These are phyloP conservation scores for Leptopilina clavipes DNA, from an alignment of 1,140 invertebrate species.

Conservation along the genomic window DNA sequence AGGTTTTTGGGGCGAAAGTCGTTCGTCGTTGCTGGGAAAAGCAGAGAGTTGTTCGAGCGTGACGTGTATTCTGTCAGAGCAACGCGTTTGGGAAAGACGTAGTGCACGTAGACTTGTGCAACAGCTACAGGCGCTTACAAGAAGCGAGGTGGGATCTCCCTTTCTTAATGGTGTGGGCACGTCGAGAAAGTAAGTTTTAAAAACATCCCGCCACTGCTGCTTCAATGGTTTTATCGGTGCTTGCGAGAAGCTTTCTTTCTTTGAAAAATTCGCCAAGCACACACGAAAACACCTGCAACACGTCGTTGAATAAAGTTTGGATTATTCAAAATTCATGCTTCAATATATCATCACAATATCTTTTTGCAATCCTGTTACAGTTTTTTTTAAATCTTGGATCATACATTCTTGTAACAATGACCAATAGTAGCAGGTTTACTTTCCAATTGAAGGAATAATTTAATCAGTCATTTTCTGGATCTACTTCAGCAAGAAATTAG, in stretches of 20 bases:
- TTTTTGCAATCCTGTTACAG: neutral
- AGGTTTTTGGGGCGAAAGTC: constrained; percentile 35
- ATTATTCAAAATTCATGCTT: neutral
- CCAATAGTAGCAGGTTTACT: no score
- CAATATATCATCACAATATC: neutral
- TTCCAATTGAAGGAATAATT: no score
- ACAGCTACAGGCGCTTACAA: constrained; percentile 32
- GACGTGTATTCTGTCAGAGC: constrained; percentile 64
- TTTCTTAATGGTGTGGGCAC: constrained; percentile 57
- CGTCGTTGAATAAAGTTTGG: neutral
- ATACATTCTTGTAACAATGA: no score
- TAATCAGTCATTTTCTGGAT: no score
- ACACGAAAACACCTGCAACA: neutral
- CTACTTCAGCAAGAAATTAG: no score
- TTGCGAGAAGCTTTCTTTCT: constrained; percentile 19
- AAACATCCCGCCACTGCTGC: constrained; percentile 52
- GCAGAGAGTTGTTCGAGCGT: constrained; percentile 62
- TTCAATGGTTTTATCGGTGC: constrained; percentile 7
- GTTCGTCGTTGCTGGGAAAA: constrained; percentile 14
- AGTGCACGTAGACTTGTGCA: constrained; percentile 27
- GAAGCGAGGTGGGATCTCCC: constrained; percentile 24
- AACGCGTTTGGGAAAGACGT: constrained; percentile 40
- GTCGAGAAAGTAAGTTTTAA: constrained; percentile 61
- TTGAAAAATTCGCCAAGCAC: neutral
- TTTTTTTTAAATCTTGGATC: no score